These are phyloP conservation scores for Leptopilina drosophilae DNA, from an alignment of 2,888 invertebrate genomes.

Conservation along the genomic window DNA sequence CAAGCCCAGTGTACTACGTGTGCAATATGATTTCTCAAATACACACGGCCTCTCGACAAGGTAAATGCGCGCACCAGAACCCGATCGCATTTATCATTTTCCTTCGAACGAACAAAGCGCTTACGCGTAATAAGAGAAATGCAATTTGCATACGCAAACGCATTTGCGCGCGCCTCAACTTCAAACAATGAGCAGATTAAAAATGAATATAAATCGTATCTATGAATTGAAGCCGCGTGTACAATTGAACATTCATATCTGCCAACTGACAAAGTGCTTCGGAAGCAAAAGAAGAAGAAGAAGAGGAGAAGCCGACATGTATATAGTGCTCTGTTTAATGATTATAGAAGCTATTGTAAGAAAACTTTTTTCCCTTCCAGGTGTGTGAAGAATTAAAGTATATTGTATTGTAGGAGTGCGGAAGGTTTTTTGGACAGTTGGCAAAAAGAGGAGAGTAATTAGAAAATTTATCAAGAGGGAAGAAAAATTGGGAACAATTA, in stretches of 20 bases:
- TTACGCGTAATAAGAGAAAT: constrained; percentile 39
- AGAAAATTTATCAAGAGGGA: too few species aligned
- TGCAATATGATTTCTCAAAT: constrained; percentile 38
- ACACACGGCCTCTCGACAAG: background rate
- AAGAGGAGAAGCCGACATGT: too few species aligned
- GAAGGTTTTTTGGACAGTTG: too few species aligned
- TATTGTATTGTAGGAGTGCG: too few species aligned
- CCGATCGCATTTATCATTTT: constrained; percentile 39
- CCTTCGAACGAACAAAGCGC: constrained; percentile 33
- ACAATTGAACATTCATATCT: constrained; percentile 12
- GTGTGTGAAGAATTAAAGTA: too few species aligned
- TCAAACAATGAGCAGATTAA: constrained; percentile 29
- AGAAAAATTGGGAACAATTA: too few species aligned
- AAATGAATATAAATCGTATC: constrained; percentile 35
- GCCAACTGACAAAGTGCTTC: constrained; percentile 1
- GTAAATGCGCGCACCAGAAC: constrained; percentile 20
- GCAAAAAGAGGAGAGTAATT: too few species aligned
- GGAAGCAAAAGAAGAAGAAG: background rate
- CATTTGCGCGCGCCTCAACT: constrained; percentile 23
- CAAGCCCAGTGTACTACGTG: background rate
- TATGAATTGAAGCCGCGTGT: constrained; percentile 4
- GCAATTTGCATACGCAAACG: constrained; percentile 39
- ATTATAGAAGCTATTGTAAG: too few species aligned
- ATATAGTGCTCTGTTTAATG: too few species aligned
- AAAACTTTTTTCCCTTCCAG: too few species aligned